phyloP scores from a whole-genome alignment of 2,113 vertebrate genomes.

The Etia nguti region DNA sequence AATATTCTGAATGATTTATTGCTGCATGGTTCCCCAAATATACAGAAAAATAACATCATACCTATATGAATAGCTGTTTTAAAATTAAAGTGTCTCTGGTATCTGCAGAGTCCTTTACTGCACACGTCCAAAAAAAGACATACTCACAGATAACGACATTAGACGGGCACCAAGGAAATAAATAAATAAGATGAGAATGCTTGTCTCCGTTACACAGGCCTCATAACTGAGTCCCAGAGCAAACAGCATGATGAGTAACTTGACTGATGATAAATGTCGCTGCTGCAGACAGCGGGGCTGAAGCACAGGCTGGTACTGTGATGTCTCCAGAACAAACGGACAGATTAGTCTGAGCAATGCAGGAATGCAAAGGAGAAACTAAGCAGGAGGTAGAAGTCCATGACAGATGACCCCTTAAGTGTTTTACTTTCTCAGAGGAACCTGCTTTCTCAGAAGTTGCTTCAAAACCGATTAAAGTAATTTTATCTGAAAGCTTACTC shows the following conservation, averaged over 20 bases:
- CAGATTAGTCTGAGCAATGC: background rate
- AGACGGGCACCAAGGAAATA: background rate
- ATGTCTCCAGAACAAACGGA: background rate
- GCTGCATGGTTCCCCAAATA: background rate
- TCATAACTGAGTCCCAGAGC: background rate
- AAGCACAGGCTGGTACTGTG: background rate
- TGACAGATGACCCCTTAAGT: background rate
- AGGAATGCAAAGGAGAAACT: background rate
- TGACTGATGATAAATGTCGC: constrained; percentile 11
- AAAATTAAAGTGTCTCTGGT: background rate
- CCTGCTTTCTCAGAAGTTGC: background rate
- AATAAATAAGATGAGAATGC: background rate
- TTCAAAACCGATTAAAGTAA: background rate
- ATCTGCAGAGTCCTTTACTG: background rate
- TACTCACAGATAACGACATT: background rate
- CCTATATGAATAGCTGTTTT: background rate
- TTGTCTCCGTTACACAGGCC: background rate
- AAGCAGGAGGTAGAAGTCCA: background rate
- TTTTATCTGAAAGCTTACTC: background rate
- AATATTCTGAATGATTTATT: background rate
- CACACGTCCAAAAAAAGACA: background rate
- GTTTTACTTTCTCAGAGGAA: background rate
- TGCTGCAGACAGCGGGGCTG: background rate
- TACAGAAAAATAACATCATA: background rate
- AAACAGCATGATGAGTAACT: background rate